Conservation (phyloP, 2,888 invertebrate species). For the Choristoneura rosaceana region DNA sequence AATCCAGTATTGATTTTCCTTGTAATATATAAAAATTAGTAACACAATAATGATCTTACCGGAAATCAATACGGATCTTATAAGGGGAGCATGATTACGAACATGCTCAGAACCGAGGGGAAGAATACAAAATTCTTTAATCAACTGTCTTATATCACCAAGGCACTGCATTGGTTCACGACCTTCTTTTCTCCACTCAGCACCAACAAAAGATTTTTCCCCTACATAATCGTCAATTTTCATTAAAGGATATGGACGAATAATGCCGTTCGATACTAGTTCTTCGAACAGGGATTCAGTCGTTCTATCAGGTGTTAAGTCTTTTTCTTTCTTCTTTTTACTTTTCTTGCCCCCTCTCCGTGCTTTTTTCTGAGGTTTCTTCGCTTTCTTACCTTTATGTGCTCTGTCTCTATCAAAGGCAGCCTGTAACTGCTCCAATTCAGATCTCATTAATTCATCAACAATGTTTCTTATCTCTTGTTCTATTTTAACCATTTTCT, state of each 20-base stretch:
- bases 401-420: constrained; percentile 90
- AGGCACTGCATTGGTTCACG: constrained; percentile 83
- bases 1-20: too few relatives aligned
- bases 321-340: constrained; percentile 97
- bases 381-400: constrained; percentile 90
- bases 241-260: constrained; percentile 90
- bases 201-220: constrained; percentile 89
- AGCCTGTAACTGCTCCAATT: constrained; percentile 88
- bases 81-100: constrained; percentile 89
- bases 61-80: constrained; percentile 92
- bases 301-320: constrained; percentile 95
- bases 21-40: too few relatives aligned
- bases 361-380: constrained; percentile 91
- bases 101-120: constrained; percentile 92
- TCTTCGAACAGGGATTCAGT: constrained; percentile 97
- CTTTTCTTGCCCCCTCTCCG: constrained; percentile 93
- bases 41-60: constrained; percentile 68
- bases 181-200: constrained; percentile 78
- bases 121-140: constrained; percentile 95
- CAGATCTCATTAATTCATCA: constrained; percentile 91
- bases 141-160: constrained; percentile 93
- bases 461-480: constrained; percentile 92
- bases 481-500: constrained; percentile 93
- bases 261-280: constrained; percentile 95
- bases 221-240: constrained; percentile 91